phyloP scores from a whole-genome alignment of 2,113 vertebrate genomes.

The Himantopus leucocephalus region DNA sequence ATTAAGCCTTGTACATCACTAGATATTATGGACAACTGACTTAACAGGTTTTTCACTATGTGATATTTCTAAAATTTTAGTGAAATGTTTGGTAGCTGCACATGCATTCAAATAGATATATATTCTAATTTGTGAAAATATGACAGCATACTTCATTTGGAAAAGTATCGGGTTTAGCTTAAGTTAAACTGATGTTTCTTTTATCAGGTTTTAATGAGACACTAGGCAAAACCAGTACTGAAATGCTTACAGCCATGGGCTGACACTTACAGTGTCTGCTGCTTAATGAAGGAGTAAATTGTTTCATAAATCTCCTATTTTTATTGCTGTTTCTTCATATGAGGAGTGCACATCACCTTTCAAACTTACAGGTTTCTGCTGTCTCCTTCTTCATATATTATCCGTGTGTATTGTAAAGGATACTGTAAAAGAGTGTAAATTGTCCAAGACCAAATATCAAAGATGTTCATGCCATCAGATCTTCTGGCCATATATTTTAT shows the following conservation, averaged over 20 bases:
- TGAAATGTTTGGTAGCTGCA: not conserved
- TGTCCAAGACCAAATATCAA: not conserved
- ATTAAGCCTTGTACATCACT: not conserved
- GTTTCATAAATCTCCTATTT: constrained; percentile 37
- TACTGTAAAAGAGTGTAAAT: not conserved
- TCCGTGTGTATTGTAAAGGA: not conserved
- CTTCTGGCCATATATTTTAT: not conserved
- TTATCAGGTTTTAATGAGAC: constrained; percentile 43
- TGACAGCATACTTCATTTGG: not conserved
- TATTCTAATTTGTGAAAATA: not conserved
- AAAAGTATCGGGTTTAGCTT: not conserved
- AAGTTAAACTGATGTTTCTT: constrained; percentile 13
- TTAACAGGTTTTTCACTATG: not conserved
- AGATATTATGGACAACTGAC: not conserved
- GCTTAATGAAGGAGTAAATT: constrained; percentile 52
- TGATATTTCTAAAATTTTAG: not conserved
- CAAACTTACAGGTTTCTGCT: not conserved
- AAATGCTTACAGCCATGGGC: not conserved
- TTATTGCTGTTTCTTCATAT: not conserved
- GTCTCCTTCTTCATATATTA: not conserved
- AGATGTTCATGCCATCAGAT: not conserved
- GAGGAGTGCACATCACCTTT: constrained; percentile 17
- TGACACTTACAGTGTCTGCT: not conserved
- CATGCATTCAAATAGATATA: not conserved
- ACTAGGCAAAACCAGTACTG: not conserved